A percentile compares a stretch with the other conserved stretches of the same genome.
These are phyloP conservation scores for Chromobotia macracanthus DNA, from an alignment of 2,797 vertebrate genomes.

Conservation along the genomic window DNA sequence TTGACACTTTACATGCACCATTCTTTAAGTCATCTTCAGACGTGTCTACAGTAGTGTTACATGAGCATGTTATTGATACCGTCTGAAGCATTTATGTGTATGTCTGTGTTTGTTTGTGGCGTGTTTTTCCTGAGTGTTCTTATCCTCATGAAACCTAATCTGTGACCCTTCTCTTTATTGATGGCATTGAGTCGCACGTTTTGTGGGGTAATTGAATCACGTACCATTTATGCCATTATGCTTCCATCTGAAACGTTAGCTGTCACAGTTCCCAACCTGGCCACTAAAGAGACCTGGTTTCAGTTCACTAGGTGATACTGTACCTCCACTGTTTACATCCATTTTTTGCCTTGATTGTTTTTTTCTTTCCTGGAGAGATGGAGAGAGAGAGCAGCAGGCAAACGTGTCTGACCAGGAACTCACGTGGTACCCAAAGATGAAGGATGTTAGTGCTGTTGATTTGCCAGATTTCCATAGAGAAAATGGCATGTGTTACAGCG, in stretches of 20 bases:
- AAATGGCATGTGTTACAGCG: constrained; percentile 2
- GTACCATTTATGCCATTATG: constrained; percentile 40
- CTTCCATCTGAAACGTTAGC: constrained; percentile 45
- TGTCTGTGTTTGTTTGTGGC: constrained; percentile 7
- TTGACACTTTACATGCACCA: no score
- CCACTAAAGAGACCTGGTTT: constrained; percentile 58
- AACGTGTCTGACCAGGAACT: constrained; percentile 24
- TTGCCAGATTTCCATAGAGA: background rate
- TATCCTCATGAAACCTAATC: constrained; percentile 44
- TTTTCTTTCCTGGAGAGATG: constrained; percentile 61
- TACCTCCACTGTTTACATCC: constrained; percentile 41
- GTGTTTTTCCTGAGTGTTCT: constrained; percentile 19
- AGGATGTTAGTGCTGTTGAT: constrained; percentile 10
- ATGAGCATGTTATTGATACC: background rate
- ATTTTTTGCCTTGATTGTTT: constrained; percentile 69
- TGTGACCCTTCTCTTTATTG: constrained; percentile 34
- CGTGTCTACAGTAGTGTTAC: background rate
- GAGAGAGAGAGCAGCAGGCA: constrained; percentile 44
- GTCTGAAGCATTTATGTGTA: background rate
- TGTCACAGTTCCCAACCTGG: constrained; percentile 64
- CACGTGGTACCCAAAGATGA: background rate
- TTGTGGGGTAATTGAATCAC: constrained; percentile 55
- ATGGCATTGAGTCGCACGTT: constrained; percentile 36
- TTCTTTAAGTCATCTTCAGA: no score
- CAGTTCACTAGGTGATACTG: constrained; percentile 57